Evolutionary conservation across 1,140 invertebrate species (phyloP), one percentile per base, ranked within the genome.

Genomic region (Protaetia brevitarsis): DNA sequence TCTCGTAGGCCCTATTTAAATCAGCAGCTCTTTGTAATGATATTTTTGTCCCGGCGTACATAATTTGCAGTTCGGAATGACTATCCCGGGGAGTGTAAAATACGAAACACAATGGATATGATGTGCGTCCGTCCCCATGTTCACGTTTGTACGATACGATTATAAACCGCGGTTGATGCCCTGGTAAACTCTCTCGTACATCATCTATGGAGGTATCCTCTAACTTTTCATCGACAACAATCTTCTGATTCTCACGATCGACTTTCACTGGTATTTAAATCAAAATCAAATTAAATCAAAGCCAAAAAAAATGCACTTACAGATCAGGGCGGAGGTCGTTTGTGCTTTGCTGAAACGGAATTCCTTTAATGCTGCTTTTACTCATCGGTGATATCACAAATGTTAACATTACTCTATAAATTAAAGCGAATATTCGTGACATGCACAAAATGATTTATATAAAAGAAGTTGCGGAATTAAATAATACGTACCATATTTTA

Each of bases 11-110:
- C 70, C 93, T 87, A 0, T 91, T 93, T 4, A 95, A 79, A 66
- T 91, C 88, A 3, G 90, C 87, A 76, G 92, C 91, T 36, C 88
- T 86, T 69, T 94, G 92, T 3, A 97, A 78, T 0, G 88, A 86
- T 36, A 90, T 83, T 78, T 94, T 95, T 23, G 92, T 94, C 21
- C 94, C 94, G n/a, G 95, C 94, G 79, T 97, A 97, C 86, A 96
- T 89, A 78, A 97, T 94, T 78, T 93, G 90, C 65, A 93, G 77
- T 74, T 94, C 91, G 77, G 93, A 89, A 75, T 89, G 87, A 64
- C 87, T 88, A 69, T 89, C 92, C 71, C 89, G 77, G 1, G 95
- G 95, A 19, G 92, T 95, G 73, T 94, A 91, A 79, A 91, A 97
- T 68, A 97, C 94, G 72, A 97, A 95, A 79, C 92, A 94, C 82